Evolutionary conservation across 2,113 vertebrate genomes (phyloP), one percentile per base, ranked within the genome.

Genomic region (Lamprotornis superbus): DNA sequence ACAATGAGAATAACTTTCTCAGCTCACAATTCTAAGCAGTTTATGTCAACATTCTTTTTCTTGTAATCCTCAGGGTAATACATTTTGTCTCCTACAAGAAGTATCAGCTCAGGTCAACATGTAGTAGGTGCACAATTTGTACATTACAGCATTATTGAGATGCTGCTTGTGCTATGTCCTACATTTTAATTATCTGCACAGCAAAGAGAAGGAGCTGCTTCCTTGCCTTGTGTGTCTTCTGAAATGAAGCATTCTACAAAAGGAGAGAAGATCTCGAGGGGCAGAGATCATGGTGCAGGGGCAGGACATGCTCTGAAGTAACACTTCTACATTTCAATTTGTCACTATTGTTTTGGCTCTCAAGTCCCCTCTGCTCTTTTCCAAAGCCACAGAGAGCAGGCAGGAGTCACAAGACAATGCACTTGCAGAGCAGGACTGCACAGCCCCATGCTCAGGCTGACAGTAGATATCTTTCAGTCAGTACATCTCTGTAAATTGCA

Each of bases 171-270:
- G 65, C 75, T 47, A 23, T 39, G 74, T 60, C 74, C 84, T 90
- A 15, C 44, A 59, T 94, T 95, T 91, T 95, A 94, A 97, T 97
- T 96, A 94, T 67, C 89, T 95, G 80, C 90, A 42, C 74, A 60
- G 90, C 61, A 94, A 85, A 63, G 49, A 87, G 73, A 30, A 57
- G 71, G 19, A 65, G 25, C 6, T 40, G 7, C 2, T 25, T 11
- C 49, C 63, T 42, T 67, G 10, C 50, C n/a, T 42, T 17, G 46
- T 7, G 8, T 17, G 6, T 89, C 83, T 83, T 73, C 60, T 83
- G 39, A 47, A 79, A 73, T 57, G 69, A 89, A 75, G 28, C 15
- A 68, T 18, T 87, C 70, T 28, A 40, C 84, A 90, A 30, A 64
- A 37, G 2, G 28, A 94, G 57, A 10, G 13, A 35, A 39, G 49